Conservation (phyloP, 2,113 vertebrate species). For the Oncorhynchus mykiss region DNA sequence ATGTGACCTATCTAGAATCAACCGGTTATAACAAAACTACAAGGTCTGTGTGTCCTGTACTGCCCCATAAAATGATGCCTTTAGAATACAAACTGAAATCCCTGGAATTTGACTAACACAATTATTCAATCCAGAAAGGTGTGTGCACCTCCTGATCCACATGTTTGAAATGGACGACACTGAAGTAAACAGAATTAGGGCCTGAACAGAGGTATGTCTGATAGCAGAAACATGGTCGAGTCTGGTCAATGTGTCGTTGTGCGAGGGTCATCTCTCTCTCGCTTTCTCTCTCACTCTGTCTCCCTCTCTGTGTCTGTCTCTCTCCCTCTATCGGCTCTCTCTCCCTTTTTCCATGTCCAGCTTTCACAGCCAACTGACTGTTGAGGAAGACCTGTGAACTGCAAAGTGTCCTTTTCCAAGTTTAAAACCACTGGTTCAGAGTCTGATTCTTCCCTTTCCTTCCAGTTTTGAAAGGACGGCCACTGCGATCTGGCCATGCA, state of each 20-base stretch:
- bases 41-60: neutral
- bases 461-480: constrained; percentile 5
- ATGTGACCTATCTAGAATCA: neutral
- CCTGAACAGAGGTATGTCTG: neutral
- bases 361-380: constrained; percentile 25
- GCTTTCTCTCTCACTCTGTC: neutral
- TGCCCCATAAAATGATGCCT: neutral
- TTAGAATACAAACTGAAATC: no score
- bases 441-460: constrained; percentile 23
- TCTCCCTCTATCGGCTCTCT: neutral
- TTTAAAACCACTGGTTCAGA: constrained; percentile 41
- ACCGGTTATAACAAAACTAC: neutral
- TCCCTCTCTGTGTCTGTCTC: neutral
- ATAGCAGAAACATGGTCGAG: neutral
- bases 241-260: constrained; percentile 1
- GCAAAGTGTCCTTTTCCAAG: constrained; percentile 27
- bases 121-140: constrained; percentile 4
- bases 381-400: constrained; percentile 44
- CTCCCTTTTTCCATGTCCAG: neutral
- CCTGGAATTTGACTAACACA: neutral
- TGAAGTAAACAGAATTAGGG: neutral
- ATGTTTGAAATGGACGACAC: neutral
- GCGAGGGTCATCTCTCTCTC: constrained; percentile 1
- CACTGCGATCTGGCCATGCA: constrained; percentile 26
- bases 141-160: neutral